These are phyloP conservation scores for Perdita meconis DNA, from an alignment of 2,888 invertebrate genomes.

Conservation along the genomic window DNA sequence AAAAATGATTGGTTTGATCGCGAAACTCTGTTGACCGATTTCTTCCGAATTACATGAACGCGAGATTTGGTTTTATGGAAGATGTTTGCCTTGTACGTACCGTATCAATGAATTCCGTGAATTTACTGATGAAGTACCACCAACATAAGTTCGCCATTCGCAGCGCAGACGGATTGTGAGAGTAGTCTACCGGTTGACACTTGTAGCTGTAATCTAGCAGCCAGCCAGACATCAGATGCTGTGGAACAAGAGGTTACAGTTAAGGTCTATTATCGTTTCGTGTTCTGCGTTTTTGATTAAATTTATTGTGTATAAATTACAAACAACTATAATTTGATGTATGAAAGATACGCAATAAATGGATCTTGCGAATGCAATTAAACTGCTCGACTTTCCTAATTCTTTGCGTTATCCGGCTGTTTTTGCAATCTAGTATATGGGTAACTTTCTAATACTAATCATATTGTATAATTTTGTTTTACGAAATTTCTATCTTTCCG, in stretches of 20 bases:
- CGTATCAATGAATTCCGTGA: constrained; percentile 95
- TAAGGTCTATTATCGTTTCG: constrained; percentile 14
- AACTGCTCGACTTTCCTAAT: constrained; percentile 12
- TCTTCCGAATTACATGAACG: not conserved
- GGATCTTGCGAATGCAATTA: not conserved
- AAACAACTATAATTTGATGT: not conserved
- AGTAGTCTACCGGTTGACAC: constrained; percentile 98
- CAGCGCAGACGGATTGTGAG: constrained; percentile 87
- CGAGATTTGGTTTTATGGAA: not conserved
- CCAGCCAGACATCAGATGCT: constrained; percentile 97
- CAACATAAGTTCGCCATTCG: constrained; percentile 95
- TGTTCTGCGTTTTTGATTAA: not conserved
- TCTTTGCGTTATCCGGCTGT: not conserved
- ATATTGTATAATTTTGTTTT: not conserved
- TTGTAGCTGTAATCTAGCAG: constrained; percentile 95
- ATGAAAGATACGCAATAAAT: not conserved
- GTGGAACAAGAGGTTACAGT: constrained; percentile 80
- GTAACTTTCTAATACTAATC: constrained; percentile 15
- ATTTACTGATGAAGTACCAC: constrained; percentile 96
- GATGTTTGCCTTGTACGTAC: constrained; percentile 83
- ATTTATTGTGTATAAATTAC: not conserved
- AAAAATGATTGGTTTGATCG: not conserved
- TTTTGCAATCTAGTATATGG: not conserved
- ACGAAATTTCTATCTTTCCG: not conserved
- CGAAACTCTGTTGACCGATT: not conserved